Conservation (phyloP, 2,113 vertebrate genomes). For the Caracal caracal region DNA sequence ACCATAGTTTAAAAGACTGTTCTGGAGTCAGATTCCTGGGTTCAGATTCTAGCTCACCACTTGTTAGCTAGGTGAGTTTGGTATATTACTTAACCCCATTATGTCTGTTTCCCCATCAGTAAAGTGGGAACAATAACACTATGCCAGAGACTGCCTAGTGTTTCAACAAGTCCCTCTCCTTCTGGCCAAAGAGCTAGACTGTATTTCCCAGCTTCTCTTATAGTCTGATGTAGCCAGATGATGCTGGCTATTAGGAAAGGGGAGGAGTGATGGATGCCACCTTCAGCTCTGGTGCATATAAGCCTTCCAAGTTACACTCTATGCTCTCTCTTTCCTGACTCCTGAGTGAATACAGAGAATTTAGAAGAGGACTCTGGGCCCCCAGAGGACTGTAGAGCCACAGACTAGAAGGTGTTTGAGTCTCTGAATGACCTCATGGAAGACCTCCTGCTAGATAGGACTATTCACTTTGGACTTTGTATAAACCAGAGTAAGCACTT, state of each 20-base stretch:
- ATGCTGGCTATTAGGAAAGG: background rate
- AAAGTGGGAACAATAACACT: background rate
- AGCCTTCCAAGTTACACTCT: background rate
- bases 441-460: background rate
- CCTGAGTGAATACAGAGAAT: background rate
- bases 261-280: background rate
- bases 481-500: background rate
- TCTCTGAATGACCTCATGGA: background rate
- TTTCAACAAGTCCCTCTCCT: background rate
- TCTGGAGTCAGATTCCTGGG: background rate
- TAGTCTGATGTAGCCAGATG: background rate
- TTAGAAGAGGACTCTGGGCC: background rate
- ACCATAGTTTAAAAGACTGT: background rate
- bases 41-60: background rate
- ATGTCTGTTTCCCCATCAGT: background rate
- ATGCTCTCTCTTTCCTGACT: background rate
- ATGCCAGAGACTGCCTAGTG: background rate
- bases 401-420: background rate
- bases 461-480: background rate
- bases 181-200: background rate
- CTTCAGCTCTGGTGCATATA: background rate
- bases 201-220: background rate
- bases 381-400: background rate
- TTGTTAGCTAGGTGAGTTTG: background rate
- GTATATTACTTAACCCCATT: background rate